A percentile compares a stretch with the other conserved stretches of the same genome.
Conservation (phyloP, 2,113 vertebrate species). For the Machaerirhynchus nigripectus region DNA sequence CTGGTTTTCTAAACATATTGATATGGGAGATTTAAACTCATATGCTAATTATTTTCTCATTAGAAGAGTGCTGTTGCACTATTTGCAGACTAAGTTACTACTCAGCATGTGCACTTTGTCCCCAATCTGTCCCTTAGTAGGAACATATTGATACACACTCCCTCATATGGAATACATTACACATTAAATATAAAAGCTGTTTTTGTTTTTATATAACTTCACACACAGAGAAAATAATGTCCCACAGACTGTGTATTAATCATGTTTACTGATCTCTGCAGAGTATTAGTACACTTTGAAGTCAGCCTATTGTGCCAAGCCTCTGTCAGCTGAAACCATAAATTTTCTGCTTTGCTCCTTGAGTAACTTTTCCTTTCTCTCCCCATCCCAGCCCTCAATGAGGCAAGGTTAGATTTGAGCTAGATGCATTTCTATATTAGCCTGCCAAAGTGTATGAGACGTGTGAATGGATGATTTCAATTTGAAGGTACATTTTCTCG, state of each 20-base stretch:
- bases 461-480: neutral
- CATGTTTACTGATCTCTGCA: conserved; percentile 46
- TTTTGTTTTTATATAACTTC: conserved; percentile 53
- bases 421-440: neutral
- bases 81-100: conserved; percentile 1
- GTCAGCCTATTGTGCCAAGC: conserved; percentile 29
- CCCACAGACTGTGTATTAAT: conserved; percentile 36
- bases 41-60: neutral
- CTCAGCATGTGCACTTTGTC: neutral
- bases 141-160: conserved; percentile 7
- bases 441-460: neutral
- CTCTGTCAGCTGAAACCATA: conserved; percentile 36
- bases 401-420: neutral
- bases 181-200: conserved; percentile 32
- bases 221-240: conserved; percentile 2
- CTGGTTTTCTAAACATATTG: neutral
- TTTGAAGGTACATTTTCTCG: neutral
- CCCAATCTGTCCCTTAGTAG: neutral
- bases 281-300: conserved; percentile 56
- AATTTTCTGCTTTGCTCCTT: conserved; percentile 21
- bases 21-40: neutral
- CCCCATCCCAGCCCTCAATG: neutral
- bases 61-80: neutral
- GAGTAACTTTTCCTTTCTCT: conserved; percentile 14
- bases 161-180: conserved; percentile 23